Evolutionary conservation across 1,140 invertebrate genomes (phyloP).

Genomic region (Saccostrea echinata): DNA sequence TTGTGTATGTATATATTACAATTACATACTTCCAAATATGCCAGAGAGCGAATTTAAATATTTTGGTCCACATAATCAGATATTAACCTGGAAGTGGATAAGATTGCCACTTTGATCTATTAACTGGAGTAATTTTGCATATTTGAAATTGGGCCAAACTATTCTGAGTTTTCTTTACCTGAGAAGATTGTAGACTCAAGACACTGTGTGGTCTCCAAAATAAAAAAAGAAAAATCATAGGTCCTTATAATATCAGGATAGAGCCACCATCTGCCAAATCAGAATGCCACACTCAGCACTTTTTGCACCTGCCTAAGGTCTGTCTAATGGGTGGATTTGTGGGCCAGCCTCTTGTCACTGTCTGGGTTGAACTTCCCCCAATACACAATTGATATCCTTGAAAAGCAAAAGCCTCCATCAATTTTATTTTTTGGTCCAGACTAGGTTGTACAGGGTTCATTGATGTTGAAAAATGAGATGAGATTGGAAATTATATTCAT

Average conservation of each 20-base stretch:
- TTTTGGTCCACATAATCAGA: constrained; percentile 19
- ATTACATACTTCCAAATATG: constrained; percentile 3
- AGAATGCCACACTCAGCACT: constrained; percentile 2
- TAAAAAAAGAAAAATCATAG: not conserved
- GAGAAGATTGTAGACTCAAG: constrained; percentile 11
- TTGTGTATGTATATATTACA: not conserved
- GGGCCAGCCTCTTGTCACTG: constrained; percentile 32
- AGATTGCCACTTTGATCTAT: not conserved
- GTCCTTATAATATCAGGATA: constrained; percentile 3
- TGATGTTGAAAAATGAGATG: constrained; percentile 34
- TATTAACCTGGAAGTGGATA: not conserved
- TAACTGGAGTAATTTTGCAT: not conserved
- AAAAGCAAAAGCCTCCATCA: constrained; percentile 34
- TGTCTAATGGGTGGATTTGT: constrained; percentile 2
- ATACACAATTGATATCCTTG: constrained; percentile 39
- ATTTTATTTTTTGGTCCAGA: constrained; percentile 30
- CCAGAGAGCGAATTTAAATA: not conserved
- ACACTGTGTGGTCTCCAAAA: constrained; percentile 23
- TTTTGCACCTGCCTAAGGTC: constrained; percentile 28
- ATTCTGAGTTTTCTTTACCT: not conserved
- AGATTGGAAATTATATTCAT: constrained; percentile 31
- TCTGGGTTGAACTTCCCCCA: constrained; percentile 28
- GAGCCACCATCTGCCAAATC: constrained; percentile 26
- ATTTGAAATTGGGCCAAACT: constrained; percentile 1
- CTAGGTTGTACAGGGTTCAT: constrained; percentile 23